Conservation (phyloP, 2,113 vertebrate species). For the Tyto alba region DNA sequence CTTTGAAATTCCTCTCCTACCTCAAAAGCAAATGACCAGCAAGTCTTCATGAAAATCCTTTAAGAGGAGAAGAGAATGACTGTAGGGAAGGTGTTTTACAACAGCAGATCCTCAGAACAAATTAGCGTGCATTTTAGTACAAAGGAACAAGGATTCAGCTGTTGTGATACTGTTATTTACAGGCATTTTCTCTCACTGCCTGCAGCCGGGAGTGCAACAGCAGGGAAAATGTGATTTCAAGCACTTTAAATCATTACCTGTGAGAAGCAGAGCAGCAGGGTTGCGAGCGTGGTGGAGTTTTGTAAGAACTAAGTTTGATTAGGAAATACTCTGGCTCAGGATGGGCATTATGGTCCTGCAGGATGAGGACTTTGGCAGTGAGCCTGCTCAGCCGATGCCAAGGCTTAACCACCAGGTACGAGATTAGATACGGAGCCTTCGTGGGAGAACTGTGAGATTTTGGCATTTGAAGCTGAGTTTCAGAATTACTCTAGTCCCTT, state of each 20-base stretch:
- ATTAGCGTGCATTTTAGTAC: not conserved
- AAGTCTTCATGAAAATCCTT: not conserved
- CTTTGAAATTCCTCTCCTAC: not conserved
- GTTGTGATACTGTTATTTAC: not conserved
- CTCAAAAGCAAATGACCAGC: not conserved
- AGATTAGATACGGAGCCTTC: not conserved
- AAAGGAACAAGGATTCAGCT: not conserved
- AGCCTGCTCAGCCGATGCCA: not conserved
- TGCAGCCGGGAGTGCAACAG: not conserved
- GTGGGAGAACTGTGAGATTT: rapidly evolving
- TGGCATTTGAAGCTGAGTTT: not conserved
- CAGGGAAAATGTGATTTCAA: not conserved
- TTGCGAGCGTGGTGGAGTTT: not conserved
- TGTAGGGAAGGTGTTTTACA: not conserved
- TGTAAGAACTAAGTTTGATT: not conserved
- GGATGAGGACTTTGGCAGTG: not conserved
- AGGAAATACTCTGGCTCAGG: not conserved
- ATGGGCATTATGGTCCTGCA: rapidly evolving
- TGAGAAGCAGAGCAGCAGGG: not conserved
- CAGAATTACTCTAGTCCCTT: not conserved
- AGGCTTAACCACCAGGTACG: not conserved
- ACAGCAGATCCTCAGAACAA: not conserved
- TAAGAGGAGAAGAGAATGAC: not conserved
- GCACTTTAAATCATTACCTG: not conserved
- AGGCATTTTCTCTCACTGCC: not conserved